A percentile compares a stretch with the other conserved stretches of the same genome.
Evolutionary conservation across 1,140 invertebrate species (phyloP).

Genomic region (Stegodyphus dumicola): DNA sequence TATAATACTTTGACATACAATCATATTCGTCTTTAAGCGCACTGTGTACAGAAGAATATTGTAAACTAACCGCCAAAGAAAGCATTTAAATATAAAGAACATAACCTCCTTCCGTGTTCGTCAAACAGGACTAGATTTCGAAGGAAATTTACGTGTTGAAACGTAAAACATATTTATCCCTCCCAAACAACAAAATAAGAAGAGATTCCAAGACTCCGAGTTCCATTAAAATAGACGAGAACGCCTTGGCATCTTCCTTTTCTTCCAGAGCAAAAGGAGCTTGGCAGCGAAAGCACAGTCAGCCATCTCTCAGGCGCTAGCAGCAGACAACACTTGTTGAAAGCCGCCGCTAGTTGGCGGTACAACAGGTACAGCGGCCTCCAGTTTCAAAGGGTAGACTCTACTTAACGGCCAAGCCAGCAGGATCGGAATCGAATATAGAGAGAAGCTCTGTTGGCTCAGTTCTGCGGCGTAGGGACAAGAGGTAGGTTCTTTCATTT

Average conservation of each 20-base stretch:
- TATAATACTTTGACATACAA: too few relatives aligned
- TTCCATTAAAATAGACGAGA: neutral
- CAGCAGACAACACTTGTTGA: slow-evolving; percentile 48
- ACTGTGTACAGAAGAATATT: too few relatives aligned
- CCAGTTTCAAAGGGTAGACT: slow-evolving; percentile 25
- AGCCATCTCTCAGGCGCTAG: slow-evolving; percentile 5
- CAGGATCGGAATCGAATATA: slow-evolving; percentile 2
- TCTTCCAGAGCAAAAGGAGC: neutral
- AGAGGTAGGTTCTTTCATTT: slow-evolving; percentile 48
- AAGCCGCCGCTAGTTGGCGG: slow-evolving; percentile 53
- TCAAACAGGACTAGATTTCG: too few relatives aligned
- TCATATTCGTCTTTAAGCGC: too few relatives aligned
- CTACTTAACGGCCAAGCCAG: slow-evolving; percentile 25
- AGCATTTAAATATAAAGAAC: too few relatives aligned
- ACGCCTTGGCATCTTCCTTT: slow-evolving; percentile 12
- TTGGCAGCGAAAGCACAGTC: neutral
- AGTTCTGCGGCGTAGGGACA: slow-evolving; percentile 27
- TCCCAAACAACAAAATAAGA: neutral
- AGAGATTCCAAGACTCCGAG: neutral
- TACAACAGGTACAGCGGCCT: slow-evolving; percentile 47
- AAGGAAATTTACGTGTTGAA: neutral
- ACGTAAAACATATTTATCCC: neutral
- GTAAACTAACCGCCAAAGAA: too few relatives aligned
- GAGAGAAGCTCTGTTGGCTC: slow-evolving; percentile 32
- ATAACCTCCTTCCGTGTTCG: too few relatives aligned